Evolutionary conservation across 1,140 invertebrate species (phyloP).

Genomic region (Hypsibius dujardini): DNA sequence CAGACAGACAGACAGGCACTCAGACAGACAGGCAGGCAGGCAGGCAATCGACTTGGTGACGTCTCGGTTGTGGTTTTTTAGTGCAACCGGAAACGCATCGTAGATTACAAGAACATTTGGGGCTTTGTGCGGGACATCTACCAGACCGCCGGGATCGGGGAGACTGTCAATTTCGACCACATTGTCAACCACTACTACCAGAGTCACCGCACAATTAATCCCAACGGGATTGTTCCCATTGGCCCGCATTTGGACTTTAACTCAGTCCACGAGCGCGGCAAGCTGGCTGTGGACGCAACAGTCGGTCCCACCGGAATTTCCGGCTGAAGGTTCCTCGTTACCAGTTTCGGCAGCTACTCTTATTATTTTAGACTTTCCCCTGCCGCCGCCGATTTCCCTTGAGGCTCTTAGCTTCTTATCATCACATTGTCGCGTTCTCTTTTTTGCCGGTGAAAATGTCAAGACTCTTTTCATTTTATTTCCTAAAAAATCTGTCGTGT

Average conservation of each 20-base stretch:
- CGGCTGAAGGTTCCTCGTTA: too few species aligned
- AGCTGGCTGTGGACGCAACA: neutral
- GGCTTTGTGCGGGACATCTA: slow-evolving; percentile 29
- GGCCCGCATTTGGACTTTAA: slow-evolving; percentile 29
- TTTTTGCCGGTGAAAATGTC: too few species aligned
- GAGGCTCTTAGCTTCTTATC: too few species aligned
- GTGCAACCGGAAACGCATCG: slow-evolving; percentile 25
- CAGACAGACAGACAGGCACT: too few species aligned
- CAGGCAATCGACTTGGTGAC: slow-evolving; percentile 25
- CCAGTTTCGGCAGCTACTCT: too few species aligned
- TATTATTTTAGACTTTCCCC: too few species aligned
- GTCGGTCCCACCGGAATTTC: too few species aligned
- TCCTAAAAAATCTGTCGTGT: too few species aligned
- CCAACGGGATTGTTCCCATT: slow-evolving; percentile 28
- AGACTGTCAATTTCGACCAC: slow-evolving; percentile 30
- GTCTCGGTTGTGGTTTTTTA: neutral
- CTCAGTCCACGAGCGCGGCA: slow-evolving; percentile 14
- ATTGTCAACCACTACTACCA: slow-evolving; percentile 29
- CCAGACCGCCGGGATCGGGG: slow-evolving; percentile 27
- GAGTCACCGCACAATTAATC: slow-evolving; percentile 29
- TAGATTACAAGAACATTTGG: slow-evolving; percentile 31
- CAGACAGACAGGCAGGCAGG: too few species aligned
- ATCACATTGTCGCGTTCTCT: too few species aligned
- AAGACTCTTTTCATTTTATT: too few species aligned
- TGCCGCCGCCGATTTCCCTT: too few species aligned